Evolutionary conservation across 2,888 invertebrate species (phyloP), one percentile per base, ranked within the genome.

Genomic region (Lasiommata megera): DNA sequence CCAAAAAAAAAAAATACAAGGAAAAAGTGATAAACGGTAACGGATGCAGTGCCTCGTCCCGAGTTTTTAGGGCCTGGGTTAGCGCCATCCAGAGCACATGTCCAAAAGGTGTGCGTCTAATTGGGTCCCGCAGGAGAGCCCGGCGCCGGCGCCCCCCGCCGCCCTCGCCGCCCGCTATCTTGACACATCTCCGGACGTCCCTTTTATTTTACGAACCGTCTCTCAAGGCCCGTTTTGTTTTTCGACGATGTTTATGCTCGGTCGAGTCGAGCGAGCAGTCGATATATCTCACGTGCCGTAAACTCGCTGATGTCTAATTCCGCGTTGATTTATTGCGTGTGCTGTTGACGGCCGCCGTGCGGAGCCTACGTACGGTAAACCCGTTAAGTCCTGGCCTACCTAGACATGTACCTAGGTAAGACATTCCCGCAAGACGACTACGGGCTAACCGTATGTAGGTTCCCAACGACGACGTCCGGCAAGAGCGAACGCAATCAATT

Each of bases 21-120:
- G 79, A 77, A 80, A 80, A 79, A 71, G 77, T 81, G 82, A 81
- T 80, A 80, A 84, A 80, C 82, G 79, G 72, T 77, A 80, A 82
- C 84, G 85, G 83, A 84, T 85, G 82, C 82, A 69, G 76, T 70
- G 77, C 72, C 74, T 70, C 72, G 77, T 79, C 80, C 76, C 79
- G 79, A 70, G 75, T 80, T 82, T 84, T 82, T 79, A 75, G 79
- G 77, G 77, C 74, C 80, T 81, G 82, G 82, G 84, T 85, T 85
- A 81, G 61, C 58, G 82, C 81, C 76, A 80, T 79, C 73, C 78
- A 80, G 79, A 84, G 87, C 88, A 89, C 86, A 87, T 89, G 88
- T 87, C 87, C 82, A 80, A 88, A 89, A 89, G 89, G 89, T 90
- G 89, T 89, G 86, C 78, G 79, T 84, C 90, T 91, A 91, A 91